These are phyloP conservation scores for Botrylloides violaceus DNA, from an alignment of 23 tunicate genomes.

Conservation along the genomic window DNA sequence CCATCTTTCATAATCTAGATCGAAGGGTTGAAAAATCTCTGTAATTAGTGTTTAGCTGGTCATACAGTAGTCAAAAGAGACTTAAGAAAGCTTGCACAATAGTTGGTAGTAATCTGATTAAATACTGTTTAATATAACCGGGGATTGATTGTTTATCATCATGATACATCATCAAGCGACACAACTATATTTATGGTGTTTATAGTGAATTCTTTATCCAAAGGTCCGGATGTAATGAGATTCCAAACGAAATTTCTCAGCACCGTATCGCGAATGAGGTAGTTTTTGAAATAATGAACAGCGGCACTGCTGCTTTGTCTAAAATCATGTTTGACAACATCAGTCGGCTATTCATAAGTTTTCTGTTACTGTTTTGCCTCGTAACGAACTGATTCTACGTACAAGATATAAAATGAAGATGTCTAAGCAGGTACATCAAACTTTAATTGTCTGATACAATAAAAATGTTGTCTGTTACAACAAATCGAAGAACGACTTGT, in stretches of 20 bases:
- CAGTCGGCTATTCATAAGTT: neutral
- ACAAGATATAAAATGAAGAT: neutral
- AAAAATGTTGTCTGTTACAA: neutral
- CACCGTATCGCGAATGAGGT: neutral
- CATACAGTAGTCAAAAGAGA: too few species aligned
- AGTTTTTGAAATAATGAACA: neutral
- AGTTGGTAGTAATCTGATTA: too few species aligned
- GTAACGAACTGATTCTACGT: neutral
- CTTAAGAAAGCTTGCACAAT: too few species aligned
- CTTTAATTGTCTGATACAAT: neutral
- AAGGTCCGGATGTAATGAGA: neutral
- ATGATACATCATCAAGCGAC: too few species aligned
- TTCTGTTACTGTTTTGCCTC: neutral
- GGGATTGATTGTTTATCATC: too few species aligned
- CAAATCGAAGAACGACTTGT: neutral
- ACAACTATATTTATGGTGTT: too few species aligned
- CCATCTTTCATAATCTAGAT: too few species aligned
- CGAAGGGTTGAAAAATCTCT: too few species aligned
- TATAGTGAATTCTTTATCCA: too few species aligned
- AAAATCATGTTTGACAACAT: neutral
- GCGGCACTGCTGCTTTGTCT: neutral
- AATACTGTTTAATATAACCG: too few species aligned
- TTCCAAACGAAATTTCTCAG: neutral
- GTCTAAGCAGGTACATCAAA: neutral
- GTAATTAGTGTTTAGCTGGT: too few species aligned